A percentile compares a stretch with the other conserved stretches of the same genome.
Conservation (phyloP, 2,888 invertebrate genomes). For the Rapana venosa region DNA sequence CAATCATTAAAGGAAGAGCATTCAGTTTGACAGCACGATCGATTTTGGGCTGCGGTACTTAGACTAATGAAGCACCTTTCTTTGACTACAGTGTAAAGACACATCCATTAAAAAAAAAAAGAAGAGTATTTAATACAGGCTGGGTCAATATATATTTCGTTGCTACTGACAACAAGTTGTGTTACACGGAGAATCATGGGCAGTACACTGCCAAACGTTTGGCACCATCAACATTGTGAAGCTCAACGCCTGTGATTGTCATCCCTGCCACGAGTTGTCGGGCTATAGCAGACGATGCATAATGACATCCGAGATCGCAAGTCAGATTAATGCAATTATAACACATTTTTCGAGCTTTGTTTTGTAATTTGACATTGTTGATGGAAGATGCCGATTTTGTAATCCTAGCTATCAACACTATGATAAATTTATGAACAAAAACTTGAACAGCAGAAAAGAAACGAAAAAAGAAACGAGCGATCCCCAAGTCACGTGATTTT, state of each 20-base stretch:
- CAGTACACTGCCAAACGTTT: too few relatives aligned
- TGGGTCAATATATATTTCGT: too few relatives aligned
- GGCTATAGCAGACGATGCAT: slow-evolving; percentile 28
- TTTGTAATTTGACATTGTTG: not conserved
- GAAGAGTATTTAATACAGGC: too few relatives aligned
- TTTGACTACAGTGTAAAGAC: not conserved
- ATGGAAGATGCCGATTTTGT: not conserved
- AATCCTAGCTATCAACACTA: not conserved
- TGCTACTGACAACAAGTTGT: too few relatives aligned
- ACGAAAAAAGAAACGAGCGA: slow-evolving; percentile 50
- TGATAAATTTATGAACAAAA: not conserved
- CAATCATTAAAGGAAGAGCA: not conserved
- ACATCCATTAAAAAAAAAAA: too few relatives aligned
- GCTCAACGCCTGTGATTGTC: too few relatives aligned
- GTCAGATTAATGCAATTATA: not conserved
- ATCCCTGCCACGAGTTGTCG: too few relatives aligned
- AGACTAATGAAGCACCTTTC: not conserved
- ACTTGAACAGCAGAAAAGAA: slow-evolving; percentile 2
- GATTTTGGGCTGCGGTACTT: not conserved
- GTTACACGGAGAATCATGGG: too few relatives aligned
- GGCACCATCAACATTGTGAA: too few relatives aligned
- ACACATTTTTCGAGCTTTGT: not conserved
- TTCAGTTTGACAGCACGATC: not conserved
- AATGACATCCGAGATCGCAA: not conserved
- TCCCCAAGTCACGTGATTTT: slow-evolving; percentile 68